phyloP scores from a whole-genome alignment of 2,888 invertebrate species.

The Tribolium freemani region DNA sequence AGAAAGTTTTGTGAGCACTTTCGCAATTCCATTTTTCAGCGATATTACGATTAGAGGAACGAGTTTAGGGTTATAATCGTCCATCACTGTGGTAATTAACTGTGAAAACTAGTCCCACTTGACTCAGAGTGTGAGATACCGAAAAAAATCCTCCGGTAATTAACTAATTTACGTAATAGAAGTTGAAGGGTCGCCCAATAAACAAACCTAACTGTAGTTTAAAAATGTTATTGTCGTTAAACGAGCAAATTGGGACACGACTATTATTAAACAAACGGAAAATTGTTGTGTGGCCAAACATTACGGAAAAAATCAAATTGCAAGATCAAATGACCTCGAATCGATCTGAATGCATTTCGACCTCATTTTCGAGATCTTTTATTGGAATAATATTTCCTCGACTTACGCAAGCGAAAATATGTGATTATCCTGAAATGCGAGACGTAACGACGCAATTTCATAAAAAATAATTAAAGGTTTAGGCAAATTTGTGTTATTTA shows the following conservation, averaged over 20 bases:
- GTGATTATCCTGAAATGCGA: not conserved
- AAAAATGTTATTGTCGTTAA: not conserved
- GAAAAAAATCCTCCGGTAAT: not conserved
- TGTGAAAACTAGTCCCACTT: not conserved
- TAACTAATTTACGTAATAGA: not conserved
- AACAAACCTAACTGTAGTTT: not conserved
- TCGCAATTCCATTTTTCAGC: slow-evolving; percentile 7
- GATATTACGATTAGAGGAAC: slow-evolving; percentile 19
- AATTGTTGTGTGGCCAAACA: not conserved
- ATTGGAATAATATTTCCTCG: not conserved
- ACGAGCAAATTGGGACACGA: not conserved
- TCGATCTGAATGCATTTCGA: not conserved
- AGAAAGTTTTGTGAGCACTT: slow-evolving; percentile 11
- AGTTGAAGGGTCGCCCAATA: not conserved
- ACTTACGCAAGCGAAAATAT: not conserved
- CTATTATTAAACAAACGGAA: not conserved
- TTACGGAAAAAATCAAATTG: not conserved
- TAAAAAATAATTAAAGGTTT: slow-evolving; percentile 1
- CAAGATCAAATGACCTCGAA: not conserved
- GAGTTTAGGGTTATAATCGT: slow-evolving; percentile 1
- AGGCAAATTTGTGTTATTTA: slow-evolving; percentile 4
- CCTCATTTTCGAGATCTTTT: not conserved
- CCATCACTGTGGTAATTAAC: slow-evolving; percentile 2
- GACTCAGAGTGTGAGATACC: not conserved
- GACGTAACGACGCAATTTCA: not conserved